Evolutionary conservation across 2,888 invertebrate species (phyloP).

Genomic region (Drosophila cognata): DNA sequence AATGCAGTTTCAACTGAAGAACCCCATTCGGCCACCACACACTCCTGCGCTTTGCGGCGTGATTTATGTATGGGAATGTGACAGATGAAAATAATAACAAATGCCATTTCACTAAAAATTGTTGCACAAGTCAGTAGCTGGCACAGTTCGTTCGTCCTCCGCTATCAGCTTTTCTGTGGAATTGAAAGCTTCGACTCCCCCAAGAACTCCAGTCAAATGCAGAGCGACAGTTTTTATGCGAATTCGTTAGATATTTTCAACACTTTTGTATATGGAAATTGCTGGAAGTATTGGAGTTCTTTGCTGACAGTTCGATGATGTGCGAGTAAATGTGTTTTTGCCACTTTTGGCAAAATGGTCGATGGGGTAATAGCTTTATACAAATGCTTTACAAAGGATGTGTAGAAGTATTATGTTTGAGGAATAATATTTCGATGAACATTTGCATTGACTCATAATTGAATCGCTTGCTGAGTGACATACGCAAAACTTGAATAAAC

Average conservation of each 20-base stretch:
- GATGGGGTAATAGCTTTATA: background rate
- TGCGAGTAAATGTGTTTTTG: slow-evolving; percentile 2
- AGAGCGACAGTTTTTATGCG: slow-evolving; percentile 40
- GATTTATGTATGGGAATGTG: slow-evolving; percentile 72
- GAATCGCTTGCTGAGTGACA: background rate
- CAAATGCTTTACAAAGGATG: background rate
- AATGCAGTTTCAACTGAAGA: slow-evolving; percentile 30
- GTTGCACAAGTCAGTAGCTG: slow-evolving; percentile 41
- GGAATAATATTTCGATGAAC: background rate
- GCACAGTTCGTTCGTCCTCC: slow-evolving; percentile 15
- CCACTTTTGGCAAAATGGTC: background rate
- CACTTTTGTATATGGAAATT: slow-evolving; percentile 60
- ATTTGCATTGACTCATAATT: background rate
- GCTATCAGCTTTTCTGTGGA: slow-evolving; percentile 39
- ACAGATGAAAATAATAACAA: slow-evolving; percentile 66
- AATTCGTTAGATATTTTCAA: slow-evolving; percentile 60
- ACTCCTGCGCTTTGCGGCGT: slow-evolving; percentile 41
- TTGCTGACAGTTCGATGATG: slow-evolving; percentile 48
- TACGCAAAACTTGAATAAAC: background rate
- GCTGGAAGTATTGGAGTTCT: slow-evolving; percentile 39
- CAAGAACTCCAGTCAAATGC: slow-evolving; percentile 35
- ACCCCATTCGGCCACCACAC: slow-evolving; percentile 35
- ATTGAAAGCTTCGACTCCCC: slow-evolving; percentile 13
- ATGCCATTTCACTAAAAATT: slow-evolving; percentile 58
- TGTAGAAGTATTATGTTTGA: background rate